A percentile compares a stretch with the other conserved stretches of the same genome.
phyloP scores from a whole-genome alignment of 2,888 invertebrate species.

The Nycteola revayana region DNA sequence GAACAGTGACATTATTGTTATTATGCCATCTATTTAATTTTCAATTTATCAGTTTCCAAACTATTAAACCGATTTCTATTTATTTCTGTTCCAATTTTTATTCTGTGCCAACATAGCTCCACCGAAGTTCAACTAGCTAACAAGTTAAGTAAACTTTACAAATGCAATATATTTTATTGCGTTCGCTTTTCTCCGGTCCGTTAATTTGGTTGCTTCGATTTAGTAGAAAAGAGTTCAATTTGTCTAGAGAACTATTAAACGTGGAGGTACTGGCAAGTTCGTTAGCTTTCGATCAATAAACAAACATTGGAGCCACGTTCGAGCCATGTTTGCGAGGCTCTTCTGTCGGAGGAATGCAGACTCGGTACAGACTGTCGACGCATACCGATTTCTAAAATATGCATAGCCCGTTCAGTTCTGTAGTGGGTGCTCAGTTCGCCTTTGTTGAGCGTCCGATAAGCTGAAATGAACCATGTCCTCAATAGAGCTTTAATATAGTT shows the following conservation, averaged over 20 bases:
- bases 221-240: conserved; percentile 25
- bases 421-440: conserved; percentile 28
- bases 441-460: conserved; percentile 12
- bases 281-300: conserved; percentile 37
- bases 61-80: no score
- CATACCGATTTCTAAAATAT: conserved; percentile 53
- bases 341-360: conserved; percentile 29
- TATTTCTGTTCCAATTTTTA: no score
- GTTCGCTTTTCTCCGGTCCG: neutral
- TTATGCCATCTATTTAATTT: no score
- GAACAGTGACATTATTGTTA: no score
- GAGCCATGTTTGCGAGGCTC: conserved; percentile 37
- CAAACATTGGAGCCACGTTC: conserved; percentile 34
- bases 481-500: no score
- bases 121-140: no score
- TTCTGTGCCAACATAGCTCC: no score
- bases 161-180: neutral
- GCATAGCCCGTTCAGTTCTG: conserved; percentile 36
- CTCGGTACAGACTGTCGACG: conserved; percentile 38
- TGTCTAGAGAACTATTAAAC: conserved; percentile 29
- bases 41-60: no score
- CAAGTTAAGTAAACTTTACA: neutral
- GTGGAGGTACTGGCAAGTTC: conserved; percentile 37
- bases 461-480: no score
- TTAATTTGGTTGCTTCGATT: conserved; percentile 14